A percentile compares a stretch with the other conserved stretches of the same genome.
phyloP scores from a whole-genome alignment of 30 jellyfish, hydroid and myxozoan genomes.

The Sanderia malayensis region DNA sequence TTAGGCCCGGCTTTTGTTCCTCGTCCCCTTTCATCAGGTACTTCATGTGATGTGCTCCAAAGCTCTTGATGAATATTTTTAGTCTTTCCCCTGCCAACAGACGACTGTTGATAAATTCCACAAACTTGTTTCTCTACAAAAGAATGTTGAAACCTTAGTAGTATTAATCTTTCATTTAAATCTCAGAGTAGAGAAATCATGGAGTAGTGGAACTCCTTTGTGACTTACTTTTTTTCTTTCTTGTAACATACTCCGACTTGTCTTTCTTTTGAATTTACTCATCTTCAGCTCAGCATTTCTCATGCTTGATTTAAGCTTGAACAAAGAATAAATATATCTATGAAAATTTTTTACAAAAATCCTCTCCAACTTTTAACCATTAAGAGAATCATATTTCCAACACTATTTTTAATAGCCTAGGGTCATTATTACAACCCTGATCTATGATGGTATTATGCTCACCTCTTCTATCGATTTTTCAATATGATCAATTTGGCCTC shows the following conservation, averaged over 20 bases:
- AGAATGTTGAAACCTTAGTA: too few relatives aligned
- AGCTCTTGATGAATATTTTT: slow-evolving; percentile 24
- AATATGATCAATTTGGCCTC: background rate
- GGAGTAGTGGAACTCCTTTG: too few relatives aligned
- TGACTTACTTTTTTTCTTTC: background rate
- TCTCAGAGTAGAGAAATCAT: too few relatives aligned
- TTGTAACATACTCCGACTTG: background rate
- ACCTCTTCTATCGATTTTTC: background rate
- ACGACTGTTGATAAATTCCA: slow-evolving; percentile 44
- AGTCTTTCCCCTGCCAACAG: slow-evolving; percentile 36
- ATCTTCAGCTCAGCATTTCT: background rate
- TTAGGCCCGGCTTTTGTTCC: slow-evolving; percentile 17
- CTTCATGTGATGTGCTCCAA: slow-evolving; percentile 53
- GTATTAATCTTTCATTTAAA: too few relatives aligned
- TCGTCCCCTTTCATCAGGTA: slow-evolving; percentile 23
- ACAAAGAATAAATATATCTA: too few relatives aligned
- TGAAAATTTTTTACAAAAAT: too few relatives aligned
- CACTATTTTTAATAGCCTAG: too few relatives aligned
- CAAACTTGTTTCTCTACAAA: slow-evolving; percentile 41
- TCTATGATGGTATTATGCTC: too few relatives aligned
- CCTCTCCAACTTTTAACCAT: too few relatives aligned
- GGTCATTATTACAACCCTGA: too few relatives aligned
- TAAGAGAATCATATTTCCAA: too few relatives aligned
- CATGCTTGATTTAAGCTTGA: background rate
- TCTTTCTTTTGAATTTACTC: background rate